Evolutionary conservation across 1,140 invertebrate species (phyloP), one percentile per base, ranked within the genome.

Genomic region (Drosophila aff.): DNA sequence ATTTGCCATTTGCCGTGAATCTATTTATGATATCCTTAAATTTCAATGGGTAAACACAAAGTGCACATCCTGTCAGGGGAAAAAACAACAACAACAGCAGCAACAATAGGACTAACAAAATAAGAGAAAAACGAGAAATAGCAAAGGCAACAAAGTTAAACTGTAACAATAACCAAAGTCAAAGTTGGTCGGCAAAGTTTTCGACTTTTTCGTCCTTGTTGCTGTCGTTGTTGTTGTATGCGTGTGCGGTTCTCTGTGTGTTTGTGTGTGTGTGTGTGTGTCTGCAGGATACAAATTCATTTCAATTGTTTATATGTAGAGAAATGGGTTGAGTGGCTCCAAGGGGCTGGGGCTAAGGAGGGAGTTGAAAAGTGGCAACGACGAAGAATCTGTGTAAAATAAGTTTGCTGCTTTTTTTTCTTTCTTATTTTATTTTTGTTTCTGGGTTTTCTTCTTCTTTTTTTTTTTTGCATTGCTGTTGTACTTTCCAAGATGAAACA

Each of bases 111-210:
- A 31, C 18, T 33, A 31, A 28, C 67, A 36, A 60, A 81, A 50
- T 31, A 74, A 74, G 46, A 75, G 31, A 28, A 73, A 73, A 43
- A 69, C 59, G 63, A 80, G 71, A 52, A 60, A 60, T 79, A 59
- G 72, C 58, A 80, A 76, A 63, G 64, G 76, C 71, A 84, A 81
- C 81, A 86, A 89, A 89, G 85, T 89, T 90, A 79, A 89, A 89
- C 85, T 89, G 85, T 85, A 84, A 89, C 85, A 89, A 89, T 90
- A 89, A 89, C 85, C 85, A 89, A 89, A 89, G 79, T 90, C 85
- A 89, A 89, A 89, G 85, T 89, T 89, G 83, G 85, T 74, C 85
- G 81, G 85, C 85, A 90, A 89, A 89, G 78, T 90, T 90, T 87
- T 81, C 67, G 49, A 46, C 52, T 81, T 79, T 61, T 67, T 61